These are phyloP conservation scores for Coranthus polyacanthus DNA, from an alignment of 2,797 vertebrate genomes.

Conservation along the genomic window DNA sequence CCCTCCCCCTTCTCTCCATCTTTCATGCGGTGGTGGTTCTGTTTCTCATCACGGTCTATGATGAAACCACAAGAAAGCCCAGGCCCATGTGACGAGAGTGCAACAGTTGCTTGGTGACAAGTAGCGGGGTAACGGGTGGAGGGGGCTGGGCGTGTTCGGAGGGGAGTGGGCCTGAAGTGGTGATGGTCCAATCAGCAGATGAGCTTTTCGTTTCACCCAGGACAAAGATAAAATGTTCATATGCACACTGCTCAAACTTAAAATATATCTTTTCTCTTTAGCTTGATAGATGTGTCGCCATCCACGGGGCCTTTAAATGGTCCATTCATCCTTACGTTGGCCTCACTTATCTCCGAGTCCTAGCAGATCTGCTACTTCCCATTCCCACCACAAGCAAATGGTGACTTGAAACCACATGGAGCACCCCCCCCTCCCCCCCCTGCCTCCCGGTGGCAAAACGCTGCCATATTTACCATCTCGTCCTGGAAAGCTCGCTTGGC, in stretches of 20 bases:
- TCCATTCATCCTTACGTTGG: constrained; percentile 75
- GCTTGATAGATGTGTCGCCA: constrained; percentile 64
- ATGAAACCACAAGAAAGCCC: constrained; percentile 85
- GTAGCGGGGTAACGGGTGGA: constrained; percentile 32
- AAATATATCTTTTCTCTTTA: constrained; percentile 40
- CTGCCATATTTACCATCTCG: constrained; percentile 77
- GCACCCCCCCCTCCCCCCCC: constrained; percentile 43
- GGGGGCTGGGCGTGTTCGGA: constrained; percentile 26
- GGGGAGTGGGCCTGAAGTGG: constrained; percentile 42
- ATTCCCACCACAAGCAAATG: constrained; percentile 79
- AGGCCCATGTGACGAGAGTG: constrained; percentile 70
- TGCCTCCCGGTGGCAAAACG: constrained; percentile 67
- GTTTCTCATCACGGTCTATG: constrained; percentile 84
- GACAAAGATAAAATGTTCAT: constrained; percentile 48
- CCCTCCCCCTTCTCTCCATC: constrained; percentile 46
- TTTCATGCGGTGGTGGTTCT: constrained; percentile 83
- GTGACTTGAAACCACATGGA: constrained; percentile 77
- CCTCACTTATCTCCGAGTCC: constrained; percentile 75
- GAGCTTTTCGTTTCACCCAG: constrained; percentile 39
- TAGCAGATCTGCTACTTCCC: constrained; percentile 76
- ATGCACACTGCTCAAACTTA: constrained; percentile 20
- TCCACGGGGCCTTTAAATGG: constrained; percentile 63
- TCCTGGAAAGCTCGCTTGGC: constrained; percentile 74
- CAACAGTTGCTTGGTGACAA: constrained; percentile 74
- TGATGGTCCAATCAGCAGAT: constrained; percentile 56